Evolutionary conservation across 2,797 vertebrate genomes (phyloP).

Genomic region (Orestias chungarensis): DNA sequence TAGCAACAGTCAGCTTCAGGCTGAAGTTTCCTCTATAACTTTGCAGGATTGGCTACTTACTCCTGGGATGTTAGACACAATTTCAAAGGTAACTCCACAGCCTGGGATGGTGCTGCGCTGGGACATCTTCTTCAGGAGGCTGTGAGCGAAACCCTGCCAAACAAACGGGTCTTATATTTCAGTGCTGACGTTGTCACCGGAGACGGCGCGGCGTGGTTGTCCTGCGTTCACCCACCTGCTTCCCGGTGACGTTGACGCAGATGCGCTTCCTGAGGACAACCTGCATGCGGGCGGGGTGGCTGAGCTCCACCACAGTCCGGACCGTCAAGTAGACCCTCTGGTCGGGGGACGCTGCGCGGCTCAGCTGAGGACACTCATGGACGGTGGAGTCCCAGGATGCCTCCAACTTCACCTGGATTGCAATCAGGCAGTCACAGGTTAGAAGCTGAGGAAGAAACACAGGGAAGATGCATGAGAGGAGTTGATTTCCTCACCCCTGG

Average conservation of each 20-base stretch:
- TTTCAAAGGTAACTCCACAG: constrained; percentile 94
- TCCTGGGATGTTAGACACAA: constrained; percentile 97
- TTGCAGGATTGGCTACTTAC: constrained; percentile 65
- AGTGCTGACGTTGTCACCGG: no score
- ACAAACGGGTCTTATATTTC: background rate
- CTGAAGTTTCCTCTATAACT: background rate
- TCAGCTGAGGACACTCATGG: constrained; percentile 89
- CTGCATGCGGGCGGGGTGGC: constrained; percentile 93
- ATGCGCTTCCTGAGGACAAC: constrained; percentile 92
- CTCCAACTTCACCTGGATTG: constrained; percentile 88
- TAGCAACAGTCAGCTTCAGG: no score
- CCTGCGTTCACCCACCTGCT: constrained; percentile 65
- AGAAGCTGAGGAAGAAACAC: background rate
- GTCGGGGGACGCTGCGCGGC: constrained; percentile 80
- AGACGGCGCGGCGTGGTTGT: background rate
- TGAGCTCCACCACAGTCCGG: constrained; percentile 85
- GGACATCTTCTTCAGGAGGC: constrained; percentile 92
- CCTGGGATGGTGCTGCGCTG: constrained; percentile 88
- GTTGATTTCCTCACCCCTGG: constrained; percentile 79
- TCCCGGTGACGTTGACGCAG: constrained; percentile 85
- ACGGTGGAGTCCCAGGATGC: constrained; percentile 97
- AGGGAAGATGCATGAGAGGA: background rate
- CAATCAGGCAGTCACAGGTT: background rate
- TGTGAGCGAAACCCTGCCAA: constrained; percentile 92
- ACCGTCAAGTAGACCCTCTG: constrained; percentile 92